phyloP scores from a whole-genome alignment of 1,140 invertebrate genomes.

The Daktulosphaira vitifoliae region DNA sequence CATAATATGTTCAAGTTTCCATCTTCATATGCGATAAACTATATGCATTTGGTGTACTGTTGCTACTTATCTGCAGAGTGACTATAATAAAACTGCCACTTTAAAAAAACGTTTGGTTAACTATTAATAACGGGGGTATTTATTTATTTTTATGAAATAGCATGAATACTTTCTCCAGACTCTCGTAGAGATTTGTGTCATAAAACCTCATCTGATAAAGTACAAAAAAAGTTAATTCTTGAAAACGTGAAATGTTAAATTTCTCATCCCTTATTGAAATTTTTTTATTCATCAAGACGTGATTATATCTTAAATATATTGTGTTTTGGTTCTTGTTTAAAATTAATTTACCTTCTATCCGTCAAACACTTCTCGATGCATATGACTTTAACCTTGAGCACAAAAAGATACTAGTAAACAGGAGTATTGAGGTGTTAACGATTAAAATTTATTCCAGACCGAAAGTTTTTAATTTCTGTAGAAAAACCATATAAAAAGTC shows the following conservation, averaged over 20 bases:
- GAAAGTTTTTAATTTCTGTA: neutral
- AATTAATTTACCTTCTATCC: no score
- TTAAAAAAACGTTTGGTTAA: neutral
- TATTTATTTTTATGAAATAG: neutral
- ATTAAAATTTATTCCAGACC: neutral
- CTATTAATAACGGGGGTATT: slow-evolving; percentile 1
- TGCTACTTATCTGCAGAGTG: no score
- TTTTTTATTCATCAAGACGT: no score
- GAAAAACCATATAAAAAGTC: neutral
- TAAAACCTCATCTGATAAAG: no score
- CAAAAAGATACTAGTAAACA: neutral
- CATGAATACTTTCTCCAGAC: neutral
- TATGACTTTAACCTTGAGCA: neutral
- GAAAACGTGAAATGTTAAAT: no score
- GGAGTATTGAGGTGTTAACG: neutral
- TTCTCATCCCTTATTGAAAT: no score
- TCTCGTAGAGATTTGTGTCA: neutral
- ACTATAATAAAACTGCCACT: neutral
- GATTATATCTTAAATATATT: no score
- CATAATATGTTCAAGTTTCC: neutral
- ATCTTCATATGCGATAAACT: neutral
- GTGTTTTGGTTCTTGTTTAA: no score
- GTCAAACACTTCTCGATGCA: no score
- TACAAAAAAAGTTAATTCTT: no score
- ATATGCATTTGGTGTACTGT: neutral